Conservation (phyloP, 2,797 vertebrate genomes). For the Arremon brunneinucha region DNA sequence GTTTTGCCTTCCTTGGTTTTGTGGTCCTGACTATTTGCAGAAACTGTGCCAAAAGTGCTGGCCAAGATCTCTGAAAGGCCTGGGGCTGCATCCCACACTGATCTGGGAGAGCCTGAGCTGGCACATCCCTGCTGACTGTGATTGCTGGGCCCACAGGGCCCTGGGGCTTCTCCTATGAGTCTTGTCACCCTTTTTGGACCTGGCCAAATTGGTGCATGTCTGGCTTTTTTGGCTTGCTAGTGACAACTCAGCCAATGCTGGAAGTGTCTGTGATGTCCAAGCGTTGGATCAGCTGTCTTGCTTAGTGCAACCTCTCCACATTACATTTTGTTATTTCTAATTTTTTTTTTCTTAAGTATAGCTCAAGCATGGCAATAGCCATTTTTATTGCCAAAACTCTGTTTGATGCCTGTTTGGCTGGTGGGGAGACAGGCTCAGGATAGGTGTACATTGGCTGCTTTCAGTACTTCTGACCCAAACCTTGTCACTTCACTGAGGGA, state of each 20-base stretch:
- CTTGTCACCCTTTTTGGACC: neutral
- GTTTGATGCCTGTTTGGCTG: neutral
- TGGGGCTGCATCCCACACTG: rapidly evolving
- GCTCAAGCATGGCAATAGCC: neutral
- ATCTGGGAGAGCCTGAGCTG: neutral
- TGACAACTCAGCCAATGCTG: neutral
- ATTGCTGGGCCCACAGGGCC: neutral
- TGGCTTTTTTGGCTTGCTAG: neutral
- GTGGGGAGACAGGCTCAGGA: neutral
- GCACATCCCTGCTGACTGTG: rapidly evolving
- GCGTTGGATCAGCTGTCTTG: neutral
- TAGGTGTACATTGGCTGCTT: neutral
- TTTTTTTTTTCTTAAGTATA: neutral
- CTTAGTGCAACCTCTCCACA: neutral
- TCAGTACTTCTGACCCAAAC: neutral
- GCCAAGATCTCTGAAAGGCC: neutral
- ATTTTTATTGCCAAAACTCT: neutral
- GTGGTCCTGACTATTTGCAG: neutral
- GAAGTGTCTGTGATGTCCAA: neutral
- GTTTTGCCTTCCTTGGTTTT: neutral
- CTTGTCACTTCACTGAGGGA: neutral
- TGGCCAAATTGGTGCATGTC: neutral
- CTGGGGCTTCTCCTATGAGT: neutral
- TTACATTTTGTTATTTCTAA: neutral
- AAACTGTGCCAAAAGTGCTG: neutral